Evolutionary conservation across 30 jellyfish, hydroid and myxozoan species (phyloP).

Genomic region (Nemopilema nomurai): DNA sequence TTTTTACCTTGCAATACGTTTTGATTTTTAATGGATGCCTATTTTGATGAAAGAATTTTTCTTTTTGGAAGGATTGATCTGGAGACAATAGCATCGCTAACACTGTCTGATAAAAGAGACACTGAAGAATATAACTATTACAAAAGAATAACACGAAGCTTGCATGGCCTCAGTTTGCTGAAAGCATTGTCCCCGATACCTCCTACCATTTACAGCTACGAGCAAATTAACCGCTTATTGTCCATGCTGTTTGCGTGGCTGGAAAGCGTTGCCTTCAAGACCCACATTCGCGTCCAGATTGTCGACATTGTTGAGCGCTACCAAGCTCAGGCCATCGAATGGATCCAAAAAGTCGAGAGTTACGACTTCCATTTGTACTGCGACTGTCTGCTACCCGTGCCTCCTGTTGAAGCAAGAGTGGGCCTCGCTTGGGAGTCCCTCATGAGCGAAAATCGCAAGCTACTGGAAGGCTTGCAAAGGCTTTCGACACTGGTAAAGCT

Average conservation of each 20-base stretch:
- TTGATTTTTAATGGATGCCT: no score
- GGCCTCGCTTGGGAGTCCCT: slow-evolving; percentile 94
- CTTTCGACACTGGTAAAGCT: slow-evolving; percentile 55
- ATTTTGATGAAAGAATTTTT: background rate
- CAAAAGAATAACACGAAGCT: slow-evolving; percentile 66
- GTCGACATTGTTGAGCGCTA: slow-evolving; percentile 58
- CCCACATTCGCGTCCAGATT: slow-evolving; percentile 41
- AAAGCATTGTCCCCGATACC: slow-evolving; percentile 81
- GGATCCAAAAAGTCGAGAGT: slow-evolving; percentile 73
- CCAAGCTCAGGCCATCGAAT: slow-evolving; percentile 77
- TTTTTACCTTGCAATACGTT: no score
- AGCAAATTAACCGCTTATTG: slow-evolving; percentile 78
- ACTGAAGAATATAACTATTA: slow-evolving; percentile 49
- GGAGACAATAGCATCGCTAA: slow-evolving; percentile 36
- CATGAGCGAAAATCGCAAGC: slow-evolving; percentile 79
- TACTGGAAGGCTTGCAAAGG: slow-evolving; percentile 81
- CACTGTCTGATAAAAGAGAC: slow-evolving; percentile 26
- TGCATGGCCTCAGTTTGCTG: slow-evolving; percentile 84
- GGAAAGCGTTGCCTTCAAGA: slow-evolving; percentile 76
- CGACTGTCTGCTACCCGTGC: slow-evolving; percentile 85
- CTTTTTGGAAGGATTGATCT: slow-evolving; percentile 41
- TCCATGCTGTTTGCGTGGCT: slow-evolving; percentile 91
- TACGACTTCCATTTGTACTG: slow-evolving; percentile 74
- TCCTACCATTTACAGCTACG: slow-evolving; percentile 77
- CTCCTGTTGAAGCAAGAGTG: slow-evolving; percentile 88